phyloP scores from a whole-genome alignment of 2,113 vertebrate species.

The Ptilonorhynchus violaceus region DNA sequence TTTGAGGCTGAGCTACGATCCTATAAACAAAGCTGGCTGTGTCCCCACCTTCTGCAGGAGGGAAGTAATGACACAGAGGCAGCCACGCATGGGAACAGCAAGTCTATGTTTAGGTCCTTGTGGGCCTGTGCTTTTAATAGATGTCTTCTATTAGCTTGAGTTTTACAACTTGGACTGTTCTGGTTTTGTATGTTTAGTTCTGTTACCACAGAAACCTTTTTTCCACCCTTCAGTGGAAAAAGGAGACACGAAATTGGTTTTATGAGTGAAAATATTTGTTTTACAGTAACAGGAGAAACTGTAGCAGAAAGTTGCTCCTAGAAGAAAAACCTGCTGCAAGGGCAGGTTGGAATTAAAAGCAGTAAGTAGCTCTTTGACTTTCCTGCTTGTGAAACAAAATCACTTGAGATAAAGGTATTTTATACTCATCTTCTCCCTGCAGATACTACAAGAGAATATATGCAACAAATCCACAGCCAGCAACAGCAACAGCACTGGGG shows the following conservation, averaged over 20 bases:
- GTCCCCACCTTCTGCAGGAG: background rate
- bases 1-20: background rate
- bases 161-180: background rate
- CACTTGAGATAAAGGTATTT: background rate
- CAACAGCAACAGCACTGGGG: background rate
- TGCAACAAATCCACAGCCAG: background rate
- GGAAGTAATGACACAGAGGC: background rate
- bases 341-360: background rate
- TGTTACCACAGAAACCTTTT: background rate
- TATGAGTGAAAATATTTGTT: background rate
- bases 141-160: background rate
- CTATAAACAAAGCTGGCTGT: background rate
- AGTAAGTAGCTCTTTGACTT: background rate
- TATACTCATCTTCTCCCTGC: background rate
- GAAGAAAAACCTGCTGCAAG: background rate
- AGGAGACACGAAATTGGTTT: background rate
- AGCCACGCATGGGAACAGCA: rapidly evolving
- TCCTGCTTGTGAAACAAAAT: background rate
- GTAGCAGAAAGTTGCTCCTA: background rate
- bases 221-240: background rate
- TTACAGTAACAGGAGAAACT: background rate
- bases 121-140: background rate
- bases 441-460: background rate
- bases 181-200: background rate
- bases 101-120: background rate